Conservation (phyloP, 2,888 invertebrate genomes). For the Desoria tigrina region DNA sequence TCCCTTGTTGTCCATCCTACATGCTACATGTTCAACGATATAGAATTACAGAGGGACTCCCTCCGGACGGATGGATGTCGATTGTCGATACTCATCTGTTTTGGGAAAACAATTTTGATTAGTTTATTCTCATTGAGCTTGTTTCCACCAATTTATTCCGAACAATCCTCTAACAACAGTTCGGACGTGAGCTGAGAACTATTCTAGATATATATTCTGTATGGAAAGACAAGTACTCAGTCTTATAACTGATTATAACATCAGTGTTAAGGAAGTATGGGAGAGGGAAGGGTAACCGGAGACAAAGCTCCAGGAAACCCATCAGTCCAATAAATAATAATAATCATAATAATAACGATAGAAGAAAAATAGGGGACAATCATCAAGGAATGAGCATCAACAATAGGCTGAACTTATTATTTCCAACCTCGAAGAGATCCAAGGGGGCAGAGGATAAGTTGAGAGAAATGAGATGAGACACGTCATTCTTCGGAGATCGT, state of each 20-base stretch:
- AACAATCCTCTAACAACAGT: not conserved
- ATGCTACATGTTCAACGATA: slow-evolving; percentile 1
- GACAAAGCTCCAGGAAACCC: slow-evolving; percentile 17
- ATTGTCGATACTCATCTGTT: slow-evolving; percentile 18
- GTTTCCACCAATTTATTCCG: slow-evolving; percentile 19
- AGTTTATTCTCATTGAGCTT: slow-evolving; percentile 24
- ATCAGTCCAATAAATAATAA: slow-evolving; percentile 23
- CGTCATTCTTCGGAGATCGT: slow-evolving; percentile 17
- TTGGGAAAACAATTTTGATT: slow-evolving; percentile 24
- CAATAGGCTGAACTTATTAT: no score
- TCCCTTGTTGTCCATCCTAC: slow-evolving; percentile 2
- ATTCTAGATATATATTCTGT: no score
- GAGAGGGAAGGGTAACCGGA: not conserved
- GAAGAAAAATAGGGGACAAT: slow-evolving; percentile 15
- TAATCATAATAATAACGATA: slow-evolving; percentile 7
- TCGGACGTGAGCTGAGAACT: slow-evolving; percentile 7
- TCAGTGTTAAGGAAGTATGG: not conserved
- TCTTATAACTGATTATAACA: not conserved
- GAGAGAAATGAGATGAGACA: slow-evolving; percentile 32
- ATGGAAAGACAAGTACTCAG: no score
- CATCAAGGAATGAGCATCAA: no score
- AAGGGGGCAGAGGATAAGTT: slow-evolving; percentile 1
- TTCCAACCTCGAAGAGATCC: slow-evolving; percentile 7
- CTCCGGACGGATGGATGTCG: slow-evolving; percentile 6
- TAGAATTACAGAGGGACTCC: not conserved